Conservation (phyloP, 2,888 invertebrate species). For the Pseudanteris insignis region DNA sequence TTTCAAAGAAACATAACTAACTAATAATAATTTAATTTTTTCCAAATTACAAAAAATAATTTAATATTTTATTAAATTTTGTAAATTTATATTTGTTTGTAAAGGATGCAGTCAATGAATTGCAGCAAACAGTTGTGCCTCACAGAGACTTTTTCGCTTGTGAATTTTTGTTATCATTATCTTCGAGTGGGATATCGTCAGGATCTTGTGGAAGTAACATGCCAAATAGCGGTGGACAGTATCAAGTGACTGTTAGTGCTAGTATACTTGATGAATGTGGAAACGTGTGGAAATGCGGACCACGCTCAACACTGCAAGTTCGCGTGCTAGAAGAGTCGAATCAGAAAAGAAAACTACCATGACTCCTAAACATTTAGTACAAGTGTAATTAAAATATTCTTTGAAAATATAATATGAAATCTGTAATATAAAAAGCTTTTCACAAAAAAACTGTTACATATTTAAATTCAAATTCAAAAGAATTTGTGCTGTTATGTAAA, state of each 20-base stretch:
- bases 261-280: constrained; percentile 86
- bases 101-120: constrained; percentile 69
- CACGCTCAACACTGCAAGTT: constrained; percentile 78
- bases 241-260: constrained; percentile 83
- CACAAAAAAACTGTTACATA: too few species aligned
- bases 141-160: constrained; percentile 80
- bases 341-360: constrained; percentile 59
- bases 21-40: too few species aligned
- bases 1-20: too few species aligned
- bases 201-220: constrained; percentile 32
- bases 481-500: too few species aligned
- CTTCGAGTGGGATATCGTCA: constrained; percentile 51
- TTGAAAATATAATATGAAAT: too few species aligned
- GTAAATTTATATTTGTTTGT: constrained; percentile 1
- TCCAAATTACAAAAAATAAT: too few species aligned
- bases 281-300: constrained; percentile 90
- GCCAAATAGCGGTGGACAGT: constrained; percentile 72
- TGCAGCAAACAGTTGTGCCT: constrained; percentile 33
- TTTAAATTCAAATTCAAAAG: too few species aligned
- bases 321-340: constrained; percentile 76
- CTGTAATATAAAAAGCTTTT: too few species aligned
- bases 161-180: constrained; percentile 84
- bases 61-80: too few species aligned
- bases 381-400: neutral
- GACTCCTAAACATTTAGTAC: constrained; percentile 29